Evolutionary conservation across 2,888 invertebrate species (phyloP), one percentile per base, ranked within the genome.

Genomic region (Lypha dubia): DNA sequence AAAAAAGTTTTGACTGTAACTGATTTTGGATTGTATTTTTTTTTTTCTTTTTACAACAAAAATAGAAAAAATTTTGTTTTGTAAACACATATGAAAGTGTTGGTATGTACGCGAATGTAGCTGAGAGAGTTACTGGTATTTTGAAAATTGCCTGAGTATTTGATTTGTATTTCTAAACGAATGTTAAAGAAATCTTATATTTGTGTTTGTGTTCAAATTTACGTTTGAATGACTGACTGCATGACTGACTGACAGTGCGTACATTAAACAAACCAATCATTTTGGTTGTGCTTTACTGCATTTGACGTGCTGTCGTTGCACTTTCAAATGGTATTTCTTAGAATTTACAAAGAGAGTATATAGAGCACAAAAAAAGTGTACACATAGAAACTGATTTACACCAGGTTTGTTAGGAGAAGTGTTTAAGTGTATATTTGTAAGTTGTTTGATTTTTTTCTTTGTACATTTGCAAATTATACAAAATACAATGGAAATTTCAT

Each of bases 271-370:
- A 74, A 81, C 84, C 81, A 79, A 74, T 81, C 68, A 81, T 77
- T n/a, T n/a, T 77, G 84, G 84, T 81, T 77, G 68, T 81, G 44
- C 73, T 84, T 76, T 73, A 68, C 68, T 81, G 81, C 68, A 81
- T 81, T 81, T 84, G 84, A 81, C 51, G 70, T 84, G 79, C 62
- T 77, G 71, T 35, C 35, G n/a, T 70, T 83, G 81, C 74, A 84
- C 44, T 81, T 84, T 53, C 35, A 81, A 75, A 79, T 53, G 56
- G 44, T 53, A 38, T 56, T 75, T 62, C 53, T 74, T 79, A 8
- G 17, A 60, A 70, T n/a, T 49, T 38, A 38, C 13, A 46, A 8
- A 35, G 35, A 11, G n/a, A 35, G 73, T 9, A n/a, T n/a, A n/a
- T n/a, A n/a, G n/a, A 20, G 15, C 46, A 46, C n/a, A n/a, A n/a